Conservation (phyloP, 2,888 invertebrate genomes). For the Hyposoter dolosus region DNA sequence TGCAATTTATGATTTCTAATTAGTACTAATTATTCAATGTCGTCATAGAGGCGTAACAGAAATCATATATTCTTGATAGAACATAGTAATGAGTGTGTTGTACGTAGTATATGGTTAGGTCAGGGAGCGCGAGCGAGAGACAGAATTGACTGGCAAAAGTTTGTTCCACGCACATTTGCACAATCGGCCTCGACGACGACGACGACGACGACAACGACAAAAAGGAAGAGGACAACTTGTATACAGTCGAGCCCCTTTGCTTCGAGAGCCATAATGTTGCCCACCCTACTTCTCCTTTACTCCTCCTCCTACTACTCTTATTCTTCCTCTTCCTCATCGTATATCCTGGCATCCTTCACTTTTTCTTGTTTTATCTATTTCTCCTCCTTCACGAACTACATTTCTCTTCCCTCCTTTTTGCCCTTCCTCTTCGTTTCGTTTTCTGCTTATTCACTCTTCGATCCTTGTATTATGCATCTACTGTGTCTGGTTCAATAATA, state of each 20-base stretch:
- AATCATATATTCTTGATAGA: conserved; percentile 1
- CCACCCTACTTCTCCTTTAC: conserved; percentile 47
- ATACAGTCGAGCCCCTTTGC: conserved; percentile 48
- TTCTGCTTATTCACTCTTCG: conserved; percentile 44
- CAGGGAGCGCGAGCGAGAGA: conserved; percentile 75
- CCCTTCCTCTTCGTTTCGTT: conserved; percentile 42
- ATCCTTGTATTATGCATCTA: conserved; percentile 35
- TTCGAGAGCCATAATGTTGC: conserved; percentile 30
- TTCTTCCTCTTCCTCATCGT: conserved; percentile 45
- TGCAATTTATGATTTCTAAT: neutral
- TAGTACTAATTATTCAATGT: neutral
- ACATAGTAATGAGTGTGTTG: conserved; percentile 11
- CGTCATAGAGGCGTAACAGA: neutral
- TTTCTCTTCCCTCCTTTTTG: conserved; percentile 47
- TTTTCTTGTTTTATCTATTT: conserved; percentile 36
- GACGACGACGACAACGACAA: conserved; percentile 43
- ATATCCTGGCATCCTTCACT: conserved; percentile 57
- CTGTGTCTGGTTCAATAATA: conserved; percentile 23
- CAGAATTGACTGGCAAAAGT: conserved; percentile 60
- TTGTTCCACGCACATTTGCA: conserved; percentile 67
- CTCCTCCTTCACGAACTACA: conserved; percentile 37
- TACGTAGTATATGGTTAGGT: conserved; percentile 79
- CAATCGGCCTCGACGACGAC: conserved; percentile 59
- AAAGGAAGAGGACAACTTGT: conserved; percentile 42
- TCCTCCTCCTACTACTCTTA: conserved; percentile 30